Base-by-base conservation (phyloP, 2,113 vertebrate species). In the Todiramphus chloris region DNA sequence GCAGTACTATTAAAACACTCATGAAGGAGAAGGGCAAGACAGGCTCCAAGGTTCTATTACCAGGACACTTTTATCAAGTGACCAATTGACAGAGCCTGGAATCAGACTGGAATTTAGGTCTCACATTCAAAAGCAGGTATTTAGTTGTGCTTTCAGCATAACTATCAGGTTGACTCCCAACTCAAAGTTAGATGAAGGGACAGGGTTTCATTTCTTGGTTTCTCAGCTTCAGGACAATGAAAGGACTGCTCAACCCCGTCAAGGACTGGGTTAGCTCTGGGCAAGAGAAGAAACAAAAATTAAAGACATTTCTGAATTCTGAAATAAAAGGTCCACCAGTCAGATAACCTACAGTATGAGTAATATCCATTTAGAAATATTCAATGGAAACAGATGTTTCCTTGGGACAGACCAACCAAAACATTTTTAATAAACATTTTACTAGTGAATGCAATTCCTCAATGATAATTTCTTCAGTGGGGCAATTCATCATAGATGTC, bases 261-360 rank as follows among this genome's bases (percentile, higher is more conserved):
- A 62, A 44, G 41, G 55, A 11, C 55, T 1, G 3, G 55, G 11
- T 46, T 77, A 80, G 44, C 51, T 70, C n/a, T 31, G 21, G 31
- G 48, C 20, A 81, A 55, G 39, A 44, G 46, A 7, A 82, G 27
- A 43, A 77, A 66, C 11, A 58, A 43, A 55, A 70, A 27, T 35
- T 37, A 16, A 4, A 72, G n/a, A 83, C 14, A 66, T 56, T 0
- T 0, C 8, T 23, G 43, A 68, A n/a, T 7, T 81, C 19, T 44
- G 37, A 92, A 88, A 28, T 25, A 90, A 81, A n/a, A 37, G 3
- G 16, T 31, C 30, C 11, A 48, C 43, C 35, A 39, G 58, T 66
- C 44, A 82, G 24, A 58, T 70, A n/a, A 92, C 39, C 53, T 94
- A 37, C 4, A 30, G 11, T 30, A 1, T 30, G 20, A 68, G 30